Conservation (phyloP, 2,113 vertebrate species). For the Thunnus thynnus region DNA sequence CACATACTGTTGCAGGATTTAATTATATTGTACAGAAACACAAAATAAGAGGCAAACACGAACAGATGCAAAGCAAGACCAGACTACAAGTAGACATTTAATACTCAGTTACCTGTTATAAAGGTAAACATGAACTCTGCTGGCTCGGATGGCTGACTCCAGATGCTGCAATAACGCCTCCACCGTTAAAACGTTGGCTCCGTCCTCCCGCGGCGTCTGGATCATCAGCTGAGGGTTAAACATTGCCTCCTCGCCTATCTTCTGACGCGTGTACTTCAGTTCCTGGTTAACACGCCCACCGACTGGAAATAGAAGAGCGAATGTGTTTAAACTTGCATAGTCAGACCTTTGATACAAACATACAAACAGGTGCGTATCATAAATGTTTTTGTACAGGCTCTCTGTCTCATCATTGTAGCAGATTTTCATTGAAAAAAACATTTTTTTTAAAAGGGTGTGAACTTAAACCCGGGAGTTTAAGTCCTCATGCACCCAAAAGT, state of each 20-base stretch:
- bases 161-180: conserved; percentile 96
- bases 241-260: conserved; percentile 99
- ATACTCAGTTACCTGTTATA: conserved; percentile 90
- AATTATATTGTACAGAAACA: background rate
- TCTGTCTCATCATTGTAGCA: background rate
- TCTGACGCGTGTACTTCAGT: conserved; percentile 97
- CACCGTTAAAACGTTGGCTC: conserved; percentile 92
- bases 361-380: background rate
- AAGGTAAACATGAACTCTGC: conserved; percentile 96
- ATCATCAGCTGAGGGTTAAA: conserved; percentile 99
- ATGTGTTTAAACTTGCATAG: background rate
- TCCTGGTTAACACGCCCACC: conserved; percentile 98
- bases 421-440: background rate
- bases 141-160: conserved; percentile 95
- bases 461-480: too few relatives aligned
- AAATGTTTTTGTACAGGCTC: background rate
- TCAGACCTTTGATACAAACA: background rate
- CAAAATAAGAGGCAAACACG: background rate
- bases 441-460: too few relatives aligned
- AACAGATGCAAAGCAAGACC: background rate
- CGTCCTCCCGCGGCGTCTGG: conserved; percentile 95
- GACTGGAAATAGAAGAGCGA: conserved; percentile 84
- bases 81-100: background rate
- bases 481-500: too few relatives aligned
- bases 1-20: too few relatives aligned